A percentile compares a stretch with the other conserved stretches of the same genome.
These are phyloP conservation scores for Reticulitermes lucifugus DNA, from an alignment of 2,888 invertebrate species.

Conservation along the genomic window DNA sequence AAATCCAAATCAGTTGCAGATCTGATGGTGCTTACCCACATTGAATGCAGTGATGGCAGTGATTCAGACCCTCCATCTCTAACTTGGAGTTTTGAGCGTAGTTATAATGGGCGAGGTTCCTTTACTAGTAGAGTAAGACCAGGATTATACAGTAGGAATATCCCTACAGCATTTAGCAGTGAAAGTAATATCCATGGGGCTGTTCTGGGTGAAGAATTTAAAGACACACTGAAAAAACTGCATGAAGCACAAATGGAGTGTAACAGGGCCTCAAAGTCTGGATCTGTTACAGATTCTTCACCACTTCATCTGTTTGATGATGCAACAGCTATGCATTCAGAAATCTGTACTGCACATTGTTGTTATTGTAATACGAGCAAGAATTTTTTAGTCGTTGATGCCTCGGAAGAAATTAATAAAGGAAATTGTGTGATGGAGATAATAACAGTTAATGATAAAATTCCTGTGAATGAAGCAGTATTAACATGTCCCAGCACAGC, in stretches of 20 bases:
- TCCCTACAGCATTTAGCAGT: constrained; percentile 63
- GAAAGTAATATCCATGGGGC: constrained; percentile 69
- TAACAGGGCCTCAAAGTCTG: background rate
- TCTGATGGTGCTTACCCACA: constrained; percentile 75
- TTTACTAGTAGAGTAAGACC: constrained; percentile 32
- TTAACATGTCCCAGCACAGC: background rate
- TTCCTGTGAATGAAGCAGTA: background rate
- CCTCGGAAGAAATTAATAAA: constrained; percentile 57
- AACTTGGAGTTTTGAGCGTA: constrained; percentile 50
- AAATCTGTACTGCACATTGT: background rate
- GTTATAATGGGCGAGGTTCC: constrained; percentile 39
- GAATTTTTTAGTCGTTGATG: constrained; percentile 60
- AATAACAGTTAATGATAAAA: background rate
- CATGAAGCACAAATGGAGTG: constrained; percentile 42
- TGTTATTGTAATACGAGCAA: constrained; percentile 37
- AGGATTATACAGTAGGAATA: constrained; percentile 18
- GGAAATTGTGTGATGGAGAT: background rate
- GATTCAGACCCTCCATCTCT: constrained; percentile 66
- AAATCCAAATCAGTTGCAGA: constrained; percentile 77
- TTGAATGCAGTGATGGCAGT: constrained; percentile 70
- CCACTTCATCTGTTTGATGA: background rate
- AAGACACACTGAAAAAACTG: constrained; percentile 67
- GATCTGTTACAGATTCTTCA: background rate
- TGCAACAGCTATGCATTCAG: background rate
- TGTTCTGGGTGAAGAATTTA: constrained; percentile 66